Percentiles rank a stretch among this genome's conserved stretches.
Conservation (phyloP, 2,888 invertebrate species). For the Coleophora flavipennella region DNA sequence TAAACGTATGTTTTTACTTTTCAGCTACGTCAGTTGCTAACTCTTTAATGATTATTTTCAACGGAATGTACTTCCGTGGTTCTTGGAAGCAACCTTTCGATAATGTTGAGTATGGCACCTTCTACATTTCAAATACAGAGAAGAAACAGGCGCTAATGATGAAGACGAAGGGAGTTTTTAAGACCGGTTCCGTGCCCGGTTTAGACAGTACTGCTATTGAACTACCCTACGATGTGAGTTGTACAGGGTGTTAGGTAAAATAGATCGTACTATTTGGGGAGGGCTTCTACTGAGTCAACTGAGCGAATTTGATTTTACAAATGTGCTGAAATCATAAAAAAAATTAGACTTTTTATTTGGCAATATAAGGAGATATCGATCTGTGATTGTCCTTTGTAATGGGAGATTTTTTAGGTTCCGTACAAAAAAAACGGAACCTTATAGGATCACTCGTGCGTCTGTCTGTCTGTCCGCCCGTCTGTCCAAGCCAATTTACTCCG, state of each 20-base stretch:
- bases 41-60: slow-evolving; percentile 79
- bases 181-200: slow-evolving; percentile 72
- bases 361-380: too few relatives aligned
- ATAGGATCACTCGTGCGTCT: too few relatives aligned
- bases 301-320: too few relatives aligned
- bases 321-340: too few relatives aligned
- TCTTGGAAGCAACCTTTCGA: slow-evolving; percentile 81
- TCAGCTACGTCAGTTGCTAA: slow-evolving; percentile 48
- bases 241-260: not conserved
- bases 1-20: slow-evolving; percentile 11
- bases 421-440: too few relatives aligned
- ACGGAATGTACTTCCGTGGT: slow-evolving; percentile 86
- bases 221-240: slow-evolving; percentile 81
- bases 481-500: too few relatives aligned
- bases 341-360: too few relatives aligned
- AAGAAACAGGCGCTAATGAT: slow-evolving; percentile 78
- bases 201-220: slow-evolving; percentile 79
- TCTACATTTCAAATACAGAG: slow-evolving; percentile 74
- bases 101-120: slow-evolving; percentile 66
- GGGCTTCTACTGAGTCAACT: too few relatives aligned
- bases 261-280: too few relatives aligned
- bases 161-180: slow-evolving; percentile 75
- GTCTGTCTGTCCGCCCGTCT: too few relatives aligned
- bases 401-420: too few relatives aligned
- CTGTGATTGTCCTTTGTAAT: too few relatives aligned